These are phyloP conservation scores for Okamejei kenojei DNA, from an alignment of 2,797 vertebrate genomes.

Conservation along the genomic window DNA sequence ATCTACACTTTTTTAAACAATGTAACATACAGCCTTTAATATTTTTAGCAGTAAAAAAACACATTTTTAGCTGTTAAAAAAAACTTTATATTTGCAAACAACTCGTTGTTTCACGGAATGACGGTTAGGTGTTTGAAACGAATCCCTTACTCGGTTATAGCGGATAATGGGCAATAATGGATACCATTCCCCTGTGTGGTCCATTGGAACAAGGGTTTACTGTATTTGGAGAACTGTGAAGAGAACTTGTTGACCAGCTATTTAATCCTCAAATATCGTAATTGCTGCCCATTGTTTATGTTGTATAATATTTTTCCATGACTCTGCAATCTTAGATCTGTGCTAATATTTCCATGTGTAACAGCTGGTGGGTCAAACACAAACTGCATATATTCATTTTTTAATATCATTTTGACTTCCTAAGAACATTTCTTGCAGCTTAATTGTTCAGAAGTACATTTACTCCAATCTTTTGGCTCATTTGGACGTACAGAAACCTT, in stretches of 20 bases:
- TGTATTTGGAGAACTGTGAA: background rate
- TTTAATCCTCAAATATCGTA: background rate
- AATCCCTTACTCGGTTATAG: too few relatives aligned
- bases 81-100: too few relatives aligned
- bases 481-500: background rate
- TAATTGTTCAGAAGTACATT: background rate
- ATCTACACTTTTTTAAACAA: too few relatives aligned
- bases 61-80: too few relatives aligned
- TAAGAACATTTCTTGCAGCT: background rate
- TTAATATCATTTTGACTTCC: background rate
- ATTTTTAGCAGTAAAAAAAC: too few relatives aligned
- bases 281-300: background rate
- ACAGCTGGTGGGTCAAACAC: too few relatives aligned
- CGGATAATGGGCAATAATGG: too few relatives aligned
- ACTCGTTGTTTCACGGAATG: too few relatives aligned
- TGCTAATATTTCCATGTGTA: background rate
- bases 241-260: background rate
- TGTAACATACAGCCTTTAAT: too few relatives aligned
- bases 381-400: background rate
- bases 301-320: background rate
- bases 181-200: too few relatives aligned
- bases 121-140: too few relatives aligned
- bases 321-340: background rate
- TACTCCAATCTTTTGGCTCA: background rate
- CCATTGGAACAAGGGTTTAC: too few relatives aligned